Conservation (phyloP, 2,797 vertebrate genomes). For the Eleutherodactylus coqui region DNA sequence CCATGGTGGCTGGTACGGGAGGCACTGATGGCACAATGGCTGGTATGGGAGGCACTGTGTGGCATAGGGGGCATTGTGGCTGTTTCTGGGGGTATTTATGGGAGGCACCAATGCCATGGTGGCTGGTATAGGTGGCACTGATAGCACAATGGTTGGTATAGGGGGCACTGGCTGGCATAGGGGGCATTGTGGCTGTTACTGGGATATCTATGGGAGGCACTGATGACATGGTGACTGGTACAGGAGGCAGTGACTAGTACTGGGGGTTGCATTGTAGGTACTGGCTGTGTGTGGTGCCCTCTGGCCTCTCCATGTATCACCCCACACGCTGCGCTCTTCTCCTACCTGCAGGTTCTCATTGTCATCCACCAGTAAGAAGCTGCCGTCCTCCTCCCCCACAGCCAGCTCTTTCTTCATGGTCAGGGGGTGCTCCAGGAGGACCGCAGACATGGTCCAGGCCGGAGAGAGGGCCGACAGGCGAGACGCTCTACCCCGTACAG, state of each 20-base stretch:
- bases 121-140: no score
- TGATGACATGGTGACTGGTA: background rate
- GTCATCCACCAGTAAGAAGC: slow-evolving; percentile 55
- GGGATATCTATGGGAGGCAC: background rate
- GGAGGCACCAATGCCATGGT: no score
- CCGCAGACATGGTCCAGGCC: slow-evolving; percentile 35
- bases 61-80: no score
- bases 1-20: background rate
- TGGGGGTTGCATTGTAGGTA: background rate
- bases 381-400: background rate
- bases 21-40: no score
- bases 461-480: background rate
- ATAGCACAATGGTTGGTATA: no score
- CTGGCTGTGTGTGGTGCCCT: no score
- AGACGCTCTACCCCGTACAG: background rate
- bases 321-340: background rate
- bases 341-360: slow-evolving; percentile 51
- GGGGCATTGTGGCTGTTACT: background rate
- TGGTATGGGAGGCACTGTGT: no score
- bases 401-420: background rate
- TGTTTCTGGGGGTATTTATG: no score
- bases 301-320: background rate
- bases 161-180: background rate
- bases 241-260: background rate
- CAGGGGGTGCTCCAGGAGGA: slow-evolving; percentile 8